phyloP scores from a whole-genome alignment of 2,888 invertebrate species.

The Omphaloscelis lunosa region DNA sequence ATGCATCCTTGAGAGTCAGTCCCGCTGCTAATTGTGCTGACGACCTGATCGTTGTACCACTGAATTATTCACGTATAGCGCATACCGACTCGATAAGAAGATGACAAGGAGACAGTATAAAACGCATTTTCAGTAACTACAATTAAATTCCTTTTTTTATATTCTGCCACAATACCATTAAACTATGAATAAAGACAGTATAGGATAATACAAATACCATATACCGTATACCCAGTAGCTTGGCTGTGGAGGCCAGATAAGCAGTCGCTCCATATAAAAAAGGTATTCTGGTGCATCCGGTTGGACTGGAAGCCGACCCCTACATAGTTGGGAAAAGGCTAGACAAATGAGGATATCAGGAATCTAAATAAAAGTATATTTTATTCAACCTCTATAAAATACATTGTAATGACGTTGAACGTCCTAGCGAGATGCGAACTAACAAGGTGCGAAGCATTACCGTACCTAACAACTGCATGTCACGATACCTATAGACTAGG shows the following conservation, averaged over 20 bases:
- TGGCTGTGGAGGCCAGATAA: background rate
- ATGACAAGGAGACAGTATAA: background rate
- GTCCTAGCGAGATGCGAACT: conserved; percentile 48
- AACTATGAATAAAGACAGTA: background rate
- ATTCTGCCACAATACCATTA: background rate
- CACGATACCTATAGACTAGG: conserved; percentile 39
- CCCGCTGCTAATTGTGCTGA: background rate
- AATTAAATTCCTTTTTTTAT: background rate
- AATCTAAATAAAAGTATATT: background rate
- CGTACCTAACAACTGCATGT: conserved; percentile 37
- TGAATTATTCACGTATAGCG: background rate
- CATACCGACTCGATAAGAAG: background rate
- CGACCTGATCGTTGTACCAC: background rate
- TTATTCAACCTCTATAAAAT: conserved; percentile 29
- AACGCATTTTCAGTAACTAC: background rate
- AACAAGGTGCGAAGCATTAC: conserved; percentile 55
- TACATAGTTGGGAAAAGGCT: background rate
- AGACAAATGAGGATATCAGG: background rate
- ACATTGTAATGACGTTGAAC: conserved; percentile 32
- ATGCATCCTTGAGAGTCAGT: background rate
- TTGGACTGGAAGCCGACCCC: background rate
- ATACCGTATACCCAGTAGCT: too few species aligned
- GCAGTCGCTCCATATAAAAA: background rate
- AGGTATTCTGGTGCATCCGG: background rate
- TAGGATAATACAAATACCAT: too few species aligned